phyloP scores from a whole-genome alignment of 1,140 invertebrate genomes.

The Drosophila elegans region DNA sequence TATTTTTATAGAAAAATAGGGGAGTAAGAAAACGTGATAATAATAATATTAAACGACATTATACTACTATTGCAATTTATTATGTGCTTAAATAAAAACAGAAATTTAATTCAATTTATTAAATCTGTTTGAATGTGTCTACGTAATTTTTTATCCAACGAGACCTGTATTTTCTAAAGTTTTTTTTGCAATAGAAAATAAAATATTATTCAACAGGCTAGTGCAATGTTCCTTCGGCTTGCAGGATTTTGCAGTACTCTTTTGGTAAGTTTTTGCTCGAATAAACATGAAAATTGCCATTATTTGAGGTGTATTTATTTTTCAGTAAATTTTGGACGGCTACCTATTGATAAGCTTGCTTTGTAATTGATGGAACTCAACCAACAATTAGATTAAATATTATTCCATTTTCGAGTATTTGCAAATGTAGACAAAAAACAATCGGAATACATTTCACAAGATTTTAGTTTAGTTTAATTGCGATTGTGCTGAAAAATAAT shows the following conservation, averaged over 20 bases:
- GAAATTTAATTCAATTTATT: too few relatives aligned
- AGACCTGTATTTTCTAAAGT: too few relatives aligned
- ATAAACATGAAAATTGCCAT: conserved; percentile 62
- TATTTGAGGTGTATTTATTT: conserved; percentile 24
- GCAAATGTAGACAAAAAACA: neutral
- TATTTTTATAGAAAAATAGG: neutral
- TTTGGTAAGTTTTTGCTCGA: conserved; percentile 49
- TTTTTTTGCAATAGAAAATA: too few relatives aligned
- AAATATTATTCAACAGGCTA: neutral
- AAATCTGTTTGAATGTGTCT: too few relatives aligned
- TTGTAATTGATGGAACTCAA: conserved; percentile 12
- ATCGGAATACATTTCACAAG: neutral
- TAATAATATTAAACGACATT: too few relatives aligned
- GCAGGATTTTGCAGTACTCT: neutral
- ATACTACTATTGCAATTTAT: too few relatives aligned
- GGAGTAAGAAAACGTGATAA: too few relatives aligned
- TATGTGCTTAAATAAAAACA: too few relatives aligned
- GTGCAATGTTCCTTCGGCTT: conserved; percentile 13
- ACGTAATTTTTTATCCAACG: too few relatives aligned
- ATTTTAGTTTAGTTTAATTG: neutral
- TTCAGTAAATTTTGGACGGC: conserved; percentile 5
- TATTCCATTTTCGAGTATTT: conserved; percentile 8
- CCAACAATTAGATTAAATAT: conserved; percentile 16
- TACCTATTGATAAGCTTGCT: conserved; percentile 7
- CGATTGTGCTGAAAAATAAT: neutral